These are phyloP conservation scores for Kryphioiulus occultus DNA, from an alignment of 2,888 invertebrate species.

Conservation along the genomic window DNA sequence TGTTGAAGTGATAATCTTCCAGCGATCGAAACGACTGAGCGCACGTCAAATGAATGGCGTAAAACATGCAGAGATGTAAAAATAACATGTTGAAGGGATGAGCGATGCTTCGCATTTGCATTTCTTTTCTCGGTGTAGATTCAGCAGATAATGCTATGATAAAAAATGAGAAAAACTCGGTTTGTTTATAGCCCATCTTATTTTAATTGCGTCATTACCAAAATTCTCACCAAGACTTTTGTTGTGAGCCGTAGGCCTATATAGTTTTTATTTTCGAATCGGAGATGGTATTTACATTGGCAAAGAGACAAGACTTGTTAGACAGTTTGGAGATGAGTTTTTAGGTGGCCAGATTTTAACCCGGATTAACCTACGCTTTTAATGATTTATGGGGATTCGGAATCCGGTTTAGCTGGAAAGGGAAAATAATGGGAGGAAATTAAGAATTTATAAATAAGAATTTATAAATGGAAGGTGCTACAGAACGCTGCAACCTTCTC, in stretches of 20 bases:
- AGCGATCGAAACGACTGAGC: slow-evolving; percentile 49
- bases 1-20: slow-evolving; percentile 50
- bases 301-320: slow-evolving; percentile 11
- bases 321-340: slow-evolving; percentile 24
- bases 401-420: background rate
- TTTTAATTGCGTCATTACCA: slow-evolving; percentile 31
- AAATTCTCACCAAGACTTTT: background rate
- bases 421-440: background rate
- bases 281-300: background rate
- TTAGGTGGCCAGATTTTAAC: slow-evolving; percentile 2
- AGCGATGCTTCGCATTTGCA: slow-evolving; percentile 31
- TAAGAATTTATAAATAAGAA: background rate
- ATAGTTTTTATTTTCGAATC: background rate
- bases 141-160: background rate
- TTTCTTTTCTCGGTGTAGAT: slow-evolving; percentile 7
- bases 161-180: background rate
- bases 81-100: slow-evolving; percentile 26
- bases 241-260: background rate
- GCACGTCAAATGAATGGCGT: slow-evolving; percentile 41
- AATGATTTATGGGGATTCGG: background rate
- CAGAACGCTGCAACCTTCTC: background rate
- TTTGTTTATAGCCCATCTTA: slow-evolving; percentile 13
- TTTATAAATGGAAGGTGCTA: no score
- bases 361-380: slow-evolving; percentile 7
- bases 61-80: slow-evolving; percentile 22